phyloP scores from a whole-genome alignment of 1,140 invertebrate species.

The Dinoponera quadriceps region DNA sequence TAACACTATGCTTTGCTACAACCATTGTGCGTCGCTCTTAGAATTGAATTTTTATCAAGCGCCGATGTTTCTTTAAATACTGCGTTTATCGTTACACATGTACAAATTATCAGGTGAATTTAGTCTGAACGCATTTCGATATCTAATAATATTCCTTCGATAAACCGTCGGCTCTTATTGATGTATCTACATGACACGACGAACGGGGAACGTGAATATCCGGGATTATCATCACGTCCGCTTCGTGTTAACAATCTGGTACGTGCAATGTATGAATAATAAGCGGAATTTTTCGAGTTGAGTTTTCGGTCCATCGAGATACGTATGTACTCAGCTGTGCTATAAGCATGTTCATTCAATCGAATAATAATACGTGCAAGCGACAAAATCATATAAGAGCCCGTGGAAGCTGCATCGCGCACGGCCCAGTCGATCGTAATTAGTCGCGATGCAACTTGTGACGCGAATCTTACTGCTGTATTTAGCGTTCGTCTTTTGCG shows the following conservation, averaged over 20 bases:
- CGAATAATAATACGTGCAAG: neutral
- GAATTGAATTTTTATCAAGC: too few species aligned
- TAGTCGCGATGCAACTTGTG: neutral
- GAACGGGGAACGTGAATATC: too few species aligned
- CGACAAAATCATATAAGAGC: slow-evolving; percentile 2
- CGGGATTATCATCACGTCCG: neutral
- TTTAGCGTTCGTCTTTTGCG: neutral
- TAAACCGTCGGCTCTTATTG: neutral
- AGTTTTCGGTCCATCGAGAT: neutral
- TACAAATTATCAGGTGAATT: too few species aligned
- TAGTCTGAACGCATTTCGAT: neutral
- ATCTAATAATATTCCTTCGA: neutral
- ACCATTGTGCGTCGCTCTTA: too few species aligned
- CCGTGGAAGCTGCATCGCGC: neutral
- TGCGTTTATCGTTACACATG: neutral
- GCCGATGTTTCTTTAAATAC: too few species aligned
- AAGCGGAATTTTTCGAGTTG: neutral
- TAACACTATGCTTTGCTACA: too few species aligned
- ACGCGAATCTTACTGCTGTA: neutral
- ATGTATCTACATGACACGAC: too few species aligned
- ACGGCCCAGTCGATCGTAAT: neutral
- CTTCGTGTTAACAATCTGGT: neutral
- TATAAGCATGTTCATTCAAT: neutral
- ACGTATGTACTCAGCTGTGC: slow-evolving; percentile 24
- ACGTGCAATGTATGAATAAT: neutral